phyloP scores from a whole-genome alignment of 2,888 invertebrate species.

The Nemurella pictetii region DNA sequence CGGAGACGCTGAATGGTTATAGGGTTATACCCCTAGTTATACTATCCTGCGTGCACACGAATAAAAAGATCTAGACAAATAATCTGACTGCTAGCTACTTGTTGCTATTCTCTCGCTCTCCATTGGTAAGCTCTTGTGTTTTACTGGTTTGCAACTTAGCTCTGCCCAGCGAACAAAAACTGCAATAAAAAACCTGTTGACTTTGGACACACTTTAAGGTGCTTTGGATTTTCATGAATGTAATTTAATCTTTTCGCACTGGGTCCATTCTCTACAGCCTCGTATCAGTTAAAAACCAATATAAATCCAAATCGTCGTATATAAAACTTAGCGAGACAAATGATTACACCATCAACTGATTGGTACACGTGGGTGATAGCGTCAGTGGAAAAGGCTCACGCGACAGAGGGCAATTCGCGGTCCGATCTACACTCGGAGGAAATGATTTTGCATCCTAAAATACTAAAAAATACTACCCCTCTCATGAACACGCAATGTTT shows the following conservation, averaged over 20 bases:
- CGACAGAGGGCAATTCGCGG: not conserved
- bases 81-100: slow-evolving; percentile 29
- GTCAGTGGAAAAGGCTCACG: not conserved
- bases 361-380: not conserved
- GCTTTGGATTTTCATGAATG: slow-evolving; percentile 17
- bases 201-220: slow-evolving; percentile 27
- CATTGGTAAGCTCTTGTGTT: slow-evolving; percentile 18
- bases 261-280: not conserved
- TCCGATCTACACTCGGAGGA: not conserved
- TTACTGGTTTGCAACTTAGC: slow-evolving; percentile 12
- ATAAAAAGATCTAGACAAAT: slow-evolving; percentile 30
- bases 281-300: slow-evolving; percentile 19
- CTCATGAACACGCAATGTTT: too few relatives aligned
- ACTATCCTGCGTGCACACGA: slow-evolving; percentile 20
- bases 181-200: slow-evolving; percentile 32
- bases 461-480: too few relatives aligned
- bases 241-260: slow-evolving; percentile 3
- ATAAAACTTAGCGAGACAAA: not conserved
- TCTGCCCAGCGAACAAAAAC: slow-evolving; percentile 16
- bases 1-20: slow-evolving; percentile 22
- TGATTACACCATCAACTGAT: not conserved
- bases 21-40: slow-evolving; percentile 23
- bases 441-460: too few relatives aligned
- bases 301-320: not conserved
- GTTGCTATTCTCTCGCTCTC: slow-evolving; percentile 15